Evolutionary conservation across 2,113 vertebrate species (phyloP).

Genomic region (Motacilla alba): DNA sequence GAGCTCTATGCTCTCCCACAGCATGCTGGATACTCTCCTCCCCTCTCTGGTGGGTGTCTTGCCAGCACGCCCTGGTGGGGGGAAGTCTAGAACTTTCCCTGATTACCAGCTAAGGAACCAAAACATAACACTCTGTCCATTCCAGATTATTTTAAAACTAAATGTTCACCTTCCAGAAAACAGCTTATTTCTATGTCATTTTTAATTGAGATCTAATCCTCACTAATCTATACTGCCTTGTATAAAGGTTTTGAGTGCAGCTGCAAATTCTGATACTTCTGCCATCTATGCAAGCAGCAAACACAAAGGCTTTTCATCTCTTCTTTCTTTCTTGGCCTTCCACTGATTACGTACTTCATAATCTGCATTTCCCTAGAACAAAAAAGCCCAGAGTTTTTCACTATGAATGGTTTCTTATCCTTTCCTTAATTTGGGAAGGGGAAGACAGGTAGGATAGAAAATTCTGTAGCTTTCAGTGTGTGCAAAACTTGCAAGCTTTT

Average conservation of each 20-base stretch:
- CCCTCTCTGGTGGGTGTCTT: not conserved
- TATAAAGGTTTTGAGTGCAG: not conserved
- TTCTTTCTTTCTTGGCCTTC: not conserved
- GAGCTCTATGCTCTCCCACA: not conserved
- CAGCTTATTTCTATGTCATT: not conserved
- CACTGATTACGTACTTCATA: not conserved
- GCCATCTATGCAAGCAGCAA: not conserved
- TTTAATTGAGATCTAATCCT: not conserved
- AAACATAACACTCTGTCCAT: fast-evolving
- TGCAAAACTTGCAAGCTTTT: not conserved
- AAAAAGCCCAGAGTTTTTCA: not conserved
- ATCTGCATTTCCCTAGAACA: not conserved
- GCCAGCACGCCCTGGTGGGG: not conserved
- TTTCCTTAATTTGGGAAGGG: not conserved
- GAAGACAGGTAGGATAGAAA: not conserved
- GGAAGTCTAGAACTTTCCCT: fast-evolving
- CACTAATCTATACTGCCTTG: not conserved
- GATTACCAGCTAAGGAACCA: not conserved
- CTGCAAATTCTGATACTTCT: not conserved
- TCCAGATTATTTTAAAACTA: not conserved
- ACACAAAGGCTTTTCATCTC: not conserved
- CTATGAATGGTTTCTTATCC: not conserved
- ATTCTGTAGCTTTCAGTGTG: not conserved
- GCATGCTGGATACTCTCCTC: not conserved
- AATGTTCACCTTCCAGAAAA: not conserved